phyloP scores from a whole-genome alignment of 2,113 vertebrate species.

The Hypocryptadius cinnamomeus region DNA sequence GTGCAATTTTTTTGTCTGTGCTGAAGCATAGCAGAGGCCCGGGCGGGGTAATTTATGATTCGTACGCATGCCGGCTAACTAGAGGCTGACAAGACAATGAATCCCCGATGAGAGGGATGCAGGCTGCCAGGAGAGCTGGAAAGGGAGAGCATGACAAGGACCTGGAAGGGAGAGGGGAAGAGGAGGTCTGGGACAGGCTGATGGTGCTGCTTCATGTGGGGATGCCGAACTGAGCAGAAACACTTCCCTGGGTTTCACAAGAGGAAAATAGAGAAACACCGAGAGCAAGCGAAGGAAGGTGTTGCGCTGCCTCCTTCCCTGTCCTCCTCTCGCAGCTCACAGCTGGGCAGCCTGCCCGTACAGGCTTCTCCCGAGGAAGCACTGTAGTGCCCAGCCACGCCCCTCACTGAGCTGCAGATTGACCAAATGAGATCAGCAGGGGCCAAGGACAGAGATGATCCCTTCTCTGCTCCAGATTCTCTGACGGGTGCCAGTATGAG shows the following conservation, averaged over 20 bases:
- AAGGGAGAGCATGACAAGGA: constrained; percentile 5
- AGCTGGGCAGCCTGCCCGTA: background rate
- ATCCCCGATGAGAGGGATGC: constrained; percentile 65
- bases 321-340: background rate
- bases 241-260: accelerated
- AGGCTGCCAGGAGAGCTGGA: background rate
- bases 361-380: background rate
- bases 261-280: accelerated
- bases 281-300: background rate
- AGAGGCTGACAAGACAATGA: constrained; percentile 75
- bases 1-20: constrained; percentile 78
- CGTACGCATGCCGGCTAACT: constrained; percentile 67
- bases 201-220: accelerated
- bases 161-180: constrained; percentile 2
- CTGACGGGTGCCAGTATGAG: background rate
- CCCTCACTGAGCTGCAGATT: background rate
- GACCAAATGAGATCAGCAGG: background rate
- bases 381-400: background rate
- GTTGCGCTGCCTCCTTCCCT: background rate
- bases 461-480: background rate
- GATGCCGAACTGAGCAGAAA: background rate
- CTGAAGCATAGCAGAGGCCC: constrained; percentile 70
- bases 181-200: background rate
- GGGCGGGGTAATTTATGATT: constrained; percentile 71
- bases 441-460: background rate